Percentiles rank a stretch among this genome's conserved stretches.
phyloP scores from a whole-genome alignment of 2,797 vertebrate genomes.

The Buceros bicornis region DNA sequence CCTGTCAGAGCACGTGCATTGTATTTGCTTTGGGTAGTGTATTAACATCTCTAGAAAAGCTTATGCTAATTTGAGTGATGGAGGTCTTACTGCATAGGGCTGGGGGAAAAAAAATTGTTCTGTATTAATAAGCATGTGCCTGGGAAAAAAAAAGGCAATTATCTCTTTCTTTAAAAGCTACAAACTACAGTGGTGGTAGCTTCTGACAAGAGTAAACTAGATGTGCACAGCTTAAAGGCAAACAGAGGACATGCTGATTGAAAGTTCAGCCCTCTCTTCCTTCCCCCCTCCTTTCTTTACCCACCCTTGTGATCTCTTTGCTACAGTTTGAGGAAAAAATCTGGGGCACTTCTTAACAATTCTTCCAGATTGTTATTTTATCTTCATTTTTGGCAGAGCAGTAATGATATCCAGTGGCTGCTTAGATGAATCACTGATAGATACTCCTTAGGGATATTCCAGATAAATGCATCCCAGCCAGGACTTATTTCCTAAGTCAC shows the following conservation, averaged over 20 bases:
- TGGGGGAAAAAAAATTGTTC: constrained; percentile 3
- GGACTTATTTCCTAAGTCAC: constrained; percentile 58
- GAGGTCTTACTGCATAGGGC: constrained; percentile 30
- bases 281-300: constrained; percentile 20
- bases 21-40: constrained; percentile 36
- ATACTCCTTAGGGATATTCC: constrained; percentile 64
- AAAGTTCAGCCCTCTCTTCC: constrained; percentile 52
- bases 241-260: constrained; percentile 59
- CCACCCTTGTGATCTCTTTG: constrained; percentile 41
- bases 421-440: constrained; percentile 71
- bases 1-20: constrained; percentile 15
- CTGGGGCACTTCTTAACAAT: constrained; percentile 59
- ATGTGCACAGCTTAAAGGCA: constrained; percentile 62
- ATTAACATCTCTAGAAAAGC: constrained; percentile 29
- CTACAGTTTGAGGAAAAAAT: constrained; percentile 43
- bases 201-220: constrained; percentile 65
- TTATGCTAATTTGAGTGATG: constrained; percentile 26
- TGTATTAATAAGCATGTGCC: constrained; percentile 49
- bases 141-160: constrained; percentile 65
- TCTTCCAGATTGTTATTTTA: constrained; percentile 55
- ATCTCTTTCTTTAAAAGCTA: constrained; percentile 59
- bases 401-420: constrained; percentile 69
- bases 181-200: constrained; percentile 38
- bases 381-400: constrained; percentile 58
- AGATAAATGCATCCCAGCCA: constrained; percentile 59